Percentiles rank a stretch among this genome's conserved stretches.
These are phyloP conservation scores for Venusia cambrica DNA, from an alignment of 2,888 invertebrate species.

Conservation along the genomic window DNA sequence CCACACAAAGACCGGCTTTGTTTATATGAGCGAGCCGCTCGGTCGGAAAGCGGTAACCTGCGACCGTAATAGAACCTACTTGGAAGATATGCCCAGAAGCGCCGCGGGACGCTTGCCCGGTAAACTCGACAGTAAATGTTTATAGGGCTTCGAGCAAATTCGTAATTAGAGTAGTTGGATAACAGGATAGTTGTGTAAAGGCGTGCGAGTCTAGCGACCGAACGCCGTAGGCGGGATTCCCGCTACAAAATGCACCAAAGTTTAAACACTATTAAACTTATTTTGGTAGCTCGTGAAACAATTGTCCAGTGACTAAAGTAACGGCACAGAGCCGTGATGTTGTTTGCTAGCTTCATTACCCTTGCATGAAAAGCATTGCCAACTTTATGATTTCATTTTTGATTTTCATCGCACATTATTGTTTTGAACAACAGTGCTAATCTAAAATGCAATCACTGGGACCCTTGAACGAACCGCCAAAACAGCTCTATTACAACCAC, in stretches of 20 bases:
- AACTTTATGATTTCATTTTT: background rate
- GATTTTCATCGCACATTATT: background rate
- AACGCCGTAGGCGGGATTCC: constrained; percentile 56
- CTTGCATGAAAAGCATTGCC: background rate
- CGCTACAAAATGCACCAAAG: constrained; percentile 68
- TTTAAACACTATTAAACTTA: constrained; percentile 72
- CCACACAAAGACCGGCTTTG: constrained; percentile 59
- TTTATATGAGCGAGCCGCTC: constrained; percentile 56
- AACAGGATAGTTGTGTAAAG: constrained; percentile 62
- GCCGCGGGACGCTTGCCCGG: constrained; percentile 18
- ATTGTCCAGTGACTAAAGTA: constrained; percentile 56
- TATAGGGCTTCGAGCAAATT: constrained; percentile 63
- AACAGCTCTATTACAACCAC: constrained; percentile 49
- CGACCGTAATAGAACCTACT: constrained; percentile 32
- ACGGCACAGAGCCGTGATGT: constrained; percentile 16
- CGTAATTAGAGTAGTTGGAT: constrained; percentile 62
- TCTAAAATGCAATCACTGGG: constrained; percentile 16
- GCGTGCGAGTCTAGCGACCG: constrained; percentile 33
- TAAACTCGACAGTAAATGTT: constrained; percentile 40
- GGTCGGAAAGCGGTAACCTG: constrained; percentile 49
- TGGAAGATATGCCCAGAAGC: constrained; percentile 22
- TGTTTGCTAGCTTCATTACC: constrained; percentile 4
- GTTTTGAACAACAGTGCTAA: constrained; percentile 1
- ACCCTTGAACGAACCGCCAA: constrained; percentile 33
- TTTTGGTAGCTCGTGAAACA: constrained; percentile 76